phyloP scores from a whole-genome alignment of 2,797 vertebrate genomes.

The Acestrorhynchus altus region DNA sequence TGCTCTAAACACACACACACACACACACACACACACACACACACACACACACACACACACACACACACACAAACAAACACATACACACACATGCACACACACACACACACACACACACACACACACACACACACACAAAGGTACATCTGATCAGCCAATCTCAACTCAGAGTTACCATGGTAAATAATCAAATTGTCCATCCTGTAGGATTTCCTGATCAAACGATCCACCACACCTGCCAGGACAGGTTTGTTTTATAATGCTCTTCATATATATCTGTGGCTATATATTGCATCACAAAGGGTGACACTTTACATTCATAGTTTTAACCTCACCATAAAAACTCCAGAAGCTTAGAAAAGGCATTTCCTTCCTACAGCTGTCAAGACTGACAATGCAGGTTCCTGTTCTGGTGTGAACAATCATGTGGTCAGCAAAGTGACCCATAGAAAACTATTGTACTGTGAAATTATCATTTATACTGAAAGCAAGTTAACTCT shows the following conservation, averaged over 20 bases:
- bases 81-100: too few relatives aligned
- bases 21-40: slow-evolving; percentile 59
- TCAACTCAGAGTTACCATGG: slow-evolving; percentile 88
- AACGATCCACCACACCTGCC: slow-evolving; percentile 85
- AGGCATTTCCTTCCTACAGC: slow-evolving; percentile 4
- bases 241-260: slow-evolving; percentile 88
- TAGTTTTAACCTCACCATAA: neutral
- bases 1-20: too few relatives aligned
- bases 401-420: slow-evolving; percentile 3
- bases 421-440: neutral
- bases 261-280: slow-evolving; percentile 83
- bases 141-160: slow-evolving; percentile 88
- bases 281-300: neutral
- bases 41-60: slow-evolving; percentile 73
- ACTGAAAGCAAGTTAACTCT: too few relatives aligned
- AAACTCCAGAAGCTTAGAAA: neutral
- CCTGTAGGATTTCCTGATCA: slow-evolving; percentile 93
- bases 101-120: too few relatives aligned
- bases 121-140: too few relatives aligned
- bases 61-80: too few relatives aligned
- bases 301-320: neutral
- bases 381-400: neutral
- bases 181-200: slow-evolving; percentile 97
- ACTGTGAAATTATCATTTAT: neutral
- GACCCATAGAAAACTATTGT: neutral